Percentiles rank a stretch among this genome's conserved stretches.
These are phyloP conservation scores for Vanacampus margaritifer DNA, from an alignment of 2,113 vertebrate genomes.

Conservation along the genomic window DNA sequence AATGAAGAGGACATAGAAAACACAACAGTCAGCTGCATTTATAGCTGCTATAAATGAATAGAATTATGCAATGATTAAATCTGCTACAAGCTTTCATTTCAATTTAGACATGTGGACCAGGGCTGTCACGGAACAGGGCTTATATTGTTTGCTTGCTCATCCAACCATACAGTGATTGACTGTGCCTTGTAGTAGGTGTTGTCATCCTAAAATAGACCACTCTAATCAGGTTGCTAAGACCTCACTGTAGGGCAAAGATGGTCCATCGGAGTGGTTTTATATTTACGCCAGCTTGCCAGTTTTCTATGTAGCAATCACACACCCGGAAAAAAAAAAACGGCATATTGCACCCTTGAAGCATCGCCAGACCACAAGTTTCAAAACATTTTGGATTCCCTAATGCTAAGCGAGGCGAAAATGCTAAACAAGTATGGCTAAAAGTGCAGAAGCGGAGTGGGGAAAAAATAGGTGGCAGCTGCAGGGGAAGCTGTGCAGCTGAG, in stretches of 20 bases:
- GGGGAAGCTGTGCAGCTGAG: slow-evolving; percentile 52
- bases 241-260: slow-evolving; percentile 27
- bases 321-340: slow-evolving; percentile 9
- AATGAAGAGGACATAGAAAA: not conserved
- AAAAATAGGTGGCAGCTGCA: slow-evolving; percentile 43
- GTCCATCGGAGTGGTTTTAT: slow-evolving; percentile 27
- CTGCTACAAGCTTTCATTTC: slow-evolving; percentile 3
- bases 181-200: slow-evolving; percentile 33
- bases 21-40: slow-evolving; percentile 1
- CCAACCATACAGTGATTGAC: slow-evolving; percentile 26
- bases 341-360: slow-evolving; percentile 41
- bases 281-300: slow-evolving; percentile 20
- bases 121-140: slow-evolving; percentile 4
- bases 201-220: slow-evolving; percentile 38
- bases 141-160: slow-evolving; percentile 26
- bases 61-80: slow-evolving; percentile 17
- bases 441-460: slow-evolving; percentile 35
- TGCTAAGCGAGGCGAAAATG: slow-evolving; percentile 54
- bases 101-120: slow-evolving; percentile 7
- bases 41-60: not conserved
- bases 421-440: slow-evolving; percentile 54
- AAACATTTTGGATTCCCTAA: slow-evolving; percentile 42
- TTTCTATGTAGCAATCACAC: slow-evolving; percentile 16
- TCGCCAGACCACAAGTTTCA: slow-evolving; percentile 25
- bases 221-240: slow-evolving; percentile 43